Evolutionary conservation across 2,797 vertebrate genomes (phyloP).

Genomic region (Aplochiton taeniatus): DNA sequence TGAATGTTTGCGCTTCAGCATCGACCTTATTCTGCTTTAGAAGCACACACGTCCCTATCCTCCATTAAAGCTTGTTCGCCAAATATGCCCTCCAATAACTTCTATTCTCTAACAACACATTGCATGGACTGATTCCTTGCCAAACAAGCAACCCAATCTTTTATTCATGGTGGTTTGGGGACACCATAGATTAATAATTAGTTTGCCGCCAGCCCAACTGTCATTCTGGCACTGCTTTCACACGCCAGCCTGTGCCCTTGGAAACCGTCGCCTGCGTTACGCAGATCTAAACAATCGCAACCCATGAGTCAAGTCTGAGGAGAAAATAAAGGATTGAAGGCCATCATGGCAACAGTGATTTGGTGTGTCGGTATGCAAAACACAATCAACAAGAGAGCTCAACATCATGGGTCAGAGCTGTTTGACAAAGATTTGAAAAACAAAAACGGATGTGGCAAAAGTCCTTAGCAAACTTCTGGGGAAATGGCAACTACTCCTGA

Average conservation of each 20-base stretch:
- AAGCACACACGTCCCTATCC: constrained; percentile 25
- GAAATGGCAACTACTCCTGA: constrained; percentile 15
- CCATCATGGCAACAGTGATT: constrained; percentile 13
- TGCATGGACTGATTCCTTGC: constrained; percentile 37
- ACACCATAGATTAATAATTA: constrained; percentile 47
- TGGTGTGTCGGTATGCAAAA: background rate
- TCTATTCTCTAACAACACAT: constrained; percentile 20
- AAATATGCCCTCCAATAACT: constrained; percentile 41
- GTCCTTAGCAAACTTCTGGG: background rate
- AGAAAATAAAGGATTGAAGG: too few species aligned
- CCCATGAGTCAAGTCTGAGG: constrained; percentile 4
- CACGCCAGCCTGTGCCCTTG: constrained; percentile 33
- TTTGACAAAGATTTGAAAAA: constrained; percentile 2
- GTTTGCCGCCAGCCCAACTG: constrained; percentile 44
- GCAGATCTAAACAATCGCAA: constrained; percentile 5
- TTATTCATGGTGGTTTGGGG: constrained; percentile 47
- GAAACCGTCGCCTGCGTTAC: constrained; percentile 19
- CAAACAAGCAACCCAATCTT: constrained; percentile 31
- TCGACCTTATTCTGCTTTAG: background rate
- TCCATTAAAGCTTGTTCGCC: constrained; percentile 40
- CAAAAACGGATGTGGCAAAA: constrained; percentile 5
- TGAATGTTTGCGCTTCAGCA: too few species aligned
- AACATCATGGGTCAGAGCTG: constrained; percentile 8
- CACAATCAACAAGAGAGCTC: constrained; percentile 1
- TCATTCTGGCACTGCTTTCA: constrained; percentile 18